Evolutionary conservation across 2,797 vertebrate genomes (phyloP).

Genomic region (Gambusia yucatana): DNA sequence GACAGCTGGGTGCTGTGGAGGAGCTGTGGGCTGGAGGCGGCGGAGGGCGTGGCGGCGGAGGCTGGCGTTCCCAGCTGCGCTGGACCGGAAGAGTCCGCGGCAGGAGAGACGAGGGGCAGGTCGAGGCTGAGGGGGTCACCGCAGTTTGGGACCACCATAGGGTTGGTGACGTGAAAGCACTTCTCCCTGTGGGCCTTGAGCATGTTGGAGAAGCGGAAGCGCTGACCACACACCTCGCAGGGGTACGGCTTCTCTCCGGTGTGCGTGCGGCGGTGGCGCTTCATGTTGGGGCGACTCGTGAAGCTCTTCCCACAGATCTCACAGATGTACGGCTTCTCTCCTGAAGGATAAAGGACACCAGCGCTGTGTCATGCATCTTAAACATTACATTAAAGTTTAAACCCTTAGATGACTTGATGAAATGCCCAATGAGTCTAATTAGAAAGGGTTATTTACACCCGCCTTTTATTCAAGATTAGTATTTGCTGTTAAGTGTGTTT

Average conservation of each 20-base stretch:
- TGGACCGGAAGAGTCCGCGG: conserved; percentile 65
- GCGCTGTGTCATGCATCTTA: conserved; percentile 82
- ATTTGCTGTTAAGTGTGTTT: not conserved
- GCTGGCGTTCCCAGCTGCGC: conserved; percentile 48
- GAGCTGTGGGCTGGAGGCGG: conserved; percentile 58
- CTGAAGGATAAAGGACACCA: conserved; percentile 79
- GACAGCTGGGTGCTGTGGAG: conserved; percentile 75
- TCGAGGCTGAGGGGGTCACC: conserved; percentile 65
- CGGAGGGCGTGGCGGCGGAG: conserved; percentile 53
- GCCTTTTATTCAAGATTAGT: not conserved
- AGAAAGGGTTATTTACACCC: not conserved
- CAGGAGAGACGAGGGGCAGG: conserved; percentile 55
- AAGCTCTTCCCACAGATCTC: conserved; percentile 99
- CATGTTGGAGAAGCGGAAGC: conserved; percentile 99
- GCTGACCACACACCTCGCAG: conserved; percentile 94
- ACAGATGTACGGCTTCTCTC: conserved; percentile 98
- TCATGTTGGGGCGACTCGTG: conserved; percentile 99
- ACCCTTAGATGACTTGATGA: not conserved
- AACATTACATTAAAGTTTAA: not conserved
- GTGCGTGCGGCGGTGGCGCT: conserved; percentile 97
- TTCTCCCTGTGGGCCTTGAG: conserved; percentile 97
- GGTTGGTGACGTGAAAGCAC: conserved; percentile 93
- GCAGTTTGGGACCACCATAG: conserved; percentile 77
- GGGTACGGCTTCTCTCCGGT: conserved; percentile 98
- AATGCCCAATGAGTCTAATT: not conserved